Evolutionary conservation across 2,797 vertebrate genomes (phyloP).

Genomic region (Varecia variegata): DNA sequence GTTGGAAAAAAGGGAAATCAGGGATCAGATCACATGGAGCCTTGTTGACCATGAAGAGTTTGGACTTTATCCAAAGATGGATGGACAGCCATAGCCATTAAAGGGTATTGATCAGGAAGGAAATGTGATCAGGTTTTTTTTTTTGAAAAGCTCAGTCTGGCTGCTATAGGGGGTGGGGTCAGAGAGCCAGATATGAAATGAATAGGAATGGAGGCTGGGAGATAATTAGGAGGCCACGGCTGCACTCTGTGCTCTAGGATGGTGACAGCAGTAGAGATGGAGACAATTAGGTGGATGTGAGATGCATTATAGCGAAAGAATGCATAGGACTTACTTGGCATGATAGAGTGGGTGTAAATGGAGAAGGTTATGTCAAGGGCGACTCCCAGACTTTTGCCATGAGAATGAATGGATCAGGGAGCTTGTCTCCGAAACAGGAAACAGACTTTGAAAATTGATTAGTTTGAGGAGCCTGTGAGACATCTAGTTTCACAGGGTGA

Average conservation of each 20-base stretch:
- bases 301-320: background rate
- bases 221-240: background rate
- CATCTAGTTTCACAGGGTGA: background rate
- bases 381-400: background rate
- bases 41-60: conserved; percentile 26
- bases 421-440: background rate
- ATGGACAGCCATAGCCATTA: conserved; percentile 68
- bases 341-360: background rate
- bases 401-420: background rate
- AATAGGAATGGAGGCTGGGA: background rate
- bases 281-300: background rate
- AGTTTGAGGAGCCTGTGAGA: background rate
- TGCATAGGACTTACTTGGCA: background rate
- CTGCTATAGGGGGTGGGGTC: background rate
- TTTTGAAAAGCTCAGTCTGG: background rate
- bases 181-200: background rate
- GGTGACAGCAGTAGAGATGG: background rate
- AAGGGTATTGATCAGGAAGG: background rate
- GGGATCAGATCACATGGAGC: background rate
- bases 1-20: background rate
- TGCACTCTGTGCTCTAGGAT: background rate
- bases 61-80: conserved; percentile 53
- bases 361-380: background rate
- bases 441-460: background rate
- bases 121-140: conserved; percentile 35